Evolutionary conservation across 2,797 vertebrate genomes (phyloP).

Genomic region (Pseudopleuronectes americanus): DNA sequence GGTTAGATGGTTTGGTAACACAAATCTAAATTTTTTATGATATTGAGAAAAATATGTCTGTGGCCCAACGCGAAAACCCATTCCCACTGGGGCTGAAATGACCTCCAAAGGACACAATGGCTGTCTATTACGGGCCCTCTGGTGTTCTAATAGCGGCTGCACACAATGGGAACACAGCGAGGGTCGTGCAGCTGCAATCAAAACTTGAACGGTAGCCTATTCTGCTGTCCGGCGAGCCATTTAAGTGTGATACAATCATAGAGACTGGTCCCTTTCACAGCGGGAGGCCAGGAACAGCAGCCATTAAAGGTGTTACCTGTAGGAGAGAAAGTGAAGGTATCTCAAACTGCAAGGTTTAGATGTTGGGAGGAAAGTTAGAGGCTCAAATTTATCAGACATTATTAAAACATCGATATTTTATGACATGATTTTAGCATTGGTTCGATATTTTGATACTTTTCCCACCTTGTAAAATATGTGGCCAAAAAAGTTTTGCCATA

Average conservation of each 20-base stretch:
- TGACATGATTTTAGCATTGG: background rate
- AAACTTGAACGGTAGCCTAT: conserved; percentile 66
- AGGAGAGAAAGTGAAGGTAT: conserved; percentile 10
- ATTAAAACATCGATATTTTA: background rate
- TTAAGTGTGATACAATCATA: conserved; percentile 60
- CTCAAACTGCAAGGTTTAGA: conserved; percentile 26
- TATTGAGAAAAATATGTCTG: conserved; percentile 57
- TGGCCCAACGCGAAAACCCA: conserved; percentile 58
- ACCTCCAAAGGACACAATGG: conserved; percentile 78
- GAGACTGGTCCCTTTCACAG: conserved; percentile 49
- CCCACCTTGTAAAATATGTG: conserved; percentile 3
- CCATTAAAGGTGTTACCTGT: conserved; percentile 44
- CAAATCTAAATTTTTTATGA: conserved; percentile 59
- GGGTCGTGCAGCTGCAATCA: conserved; percentile 63
- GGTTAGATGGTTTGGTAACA: conserved; percentile 47
- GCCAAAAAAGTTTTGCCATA: conserved; percentile 53
- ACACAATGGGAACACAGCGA: conserved; percentile 74
- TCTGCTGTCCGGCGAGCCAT: conserved; percentile 64
- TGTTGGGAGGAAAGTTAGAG: conserved; percentile 18
- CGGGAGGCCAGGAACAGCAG: conserved; percentile 25
- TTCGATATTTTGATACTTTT: background rate
- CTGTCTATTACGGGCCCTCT: conserved; percentile 65
- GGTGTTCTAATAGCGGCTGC: conserved; percentile 65
- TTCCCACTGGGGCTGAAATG: conserved; percentile 68
- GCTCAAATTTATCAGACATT: conserved; percentile 17